Base-by-base conservation (phyloP, 2,113 vertebrate species). In the Callorhinus ursinus region DNA sequence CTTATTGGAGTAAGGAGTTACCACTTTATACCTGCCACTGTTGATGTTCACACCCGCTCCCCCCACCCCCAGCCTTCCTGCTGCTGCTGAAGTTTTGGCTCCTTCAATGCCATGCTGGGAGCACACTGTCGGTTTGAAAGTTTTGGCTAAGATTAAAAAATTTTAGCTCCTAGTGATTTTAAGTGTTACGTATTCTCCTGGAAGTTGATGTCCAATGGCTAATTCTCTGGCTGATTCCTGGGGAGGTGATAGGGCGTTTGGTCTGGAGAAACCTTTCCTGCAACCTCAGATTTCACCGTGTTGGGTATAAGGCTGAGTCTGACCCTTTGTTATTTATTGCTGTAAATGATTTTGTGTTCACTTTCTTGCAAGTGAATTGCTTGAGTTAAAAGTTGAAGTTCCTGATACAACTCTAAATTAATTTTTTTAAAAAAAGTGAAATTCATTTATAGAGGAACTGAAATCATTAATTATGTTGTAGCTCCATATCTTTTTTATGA, bases 401-500 rank as follows among this genome's bases (percentile, higher is more conserved):
- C 97, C 90, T 90, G 96, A 91, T 84, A 97, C 61, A 96, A 96
- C 91, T 98, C 98, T 88, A 24, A 97, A 98, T 97, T 83, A 93
- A 92, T 97, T 98, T 74, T 74, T 72, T 77, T 88, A 84, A 94
- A 46, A 46, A 93, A 90, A 93, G 93, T 95, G 87, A 89, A 98
- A 98, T 98, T 98, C 39, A 97, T 97, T 98, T 98, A 83, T 97
- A 42, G 93, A 97, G 93, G 83, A 98, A 97, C 96, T 96, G 95
- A 97, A 97, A 94, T 93, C 95, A 98, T 98, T 99, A 98, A 98
- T 98, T 97, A 97, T 5, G 49, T 96, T 84, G 83, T 94, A 95
- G 86, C 84, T 93, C 87, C 92, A 96, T 98, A 92, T 98, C 95
- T 96, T 97, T 97, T 98, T 98, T 98, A 94, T 97, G 95, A 96